phyloP scores from a whole-genome alignment of 2,888 invertebrate species.

The Palloptera scutellata region DNA sequence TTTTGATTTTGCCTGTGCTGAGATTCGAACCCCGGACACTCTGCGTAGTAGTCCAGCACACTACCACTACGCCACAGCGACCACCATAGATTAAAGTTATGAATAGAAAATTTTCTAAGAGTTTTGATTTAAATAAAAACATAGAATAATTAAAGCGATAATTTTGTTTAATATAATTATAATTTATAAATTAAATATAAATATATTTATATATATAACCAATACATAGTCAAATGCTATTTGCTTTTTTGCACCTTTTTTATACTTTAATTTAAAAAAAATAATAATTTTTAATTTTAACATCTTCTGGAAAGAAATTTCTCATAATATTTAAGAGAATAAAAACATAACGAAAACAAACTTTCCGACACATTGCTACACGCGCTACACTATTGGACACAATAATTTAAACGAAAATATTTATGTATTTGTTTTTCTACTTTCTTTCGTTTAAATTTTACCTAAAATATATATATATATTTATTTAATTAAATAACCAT shows the following conservation, averaged over 20 bases:
- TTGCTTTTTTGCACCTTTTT: constrained; percentile 17
- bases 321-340: not conserved
- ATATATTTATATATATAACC: not conserved
- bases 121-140: too few relatives aligned
- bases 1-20: too few relatives aligned
- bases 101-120: too few relatives aligned
- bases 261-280: not conserved
- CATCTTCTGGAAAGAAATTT: constrained; percentile 31
- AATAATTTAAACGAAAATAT: constrained; percentile 15
- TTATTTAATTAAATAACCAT: too few relatives aligned
- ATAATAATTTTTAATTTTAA: constrained; percentile 1
- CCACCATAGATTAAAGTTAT: too few relatives aligned
- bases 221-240: not conserved
- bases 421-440: not conserved
- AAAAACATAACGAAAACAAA: too few relatives aligned
- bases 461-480: too few relatives aligned
- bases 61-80: too few relatives aligned
- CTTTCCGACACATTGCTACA: constrained; percentile 13
- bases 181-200: not conserved
- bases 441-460: constrained; percentile 1
- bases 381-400: constrained; percentile 15
- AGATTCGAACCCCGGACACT: too few relatives aligned
- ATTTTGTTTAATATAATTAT: not conserved
- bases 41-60: too few relatives aligned
- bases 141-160: too few relatives aligned